phyloP scores from a whole-genome alignment of 2,888 invertebrate genomes.

The Morpho achilles region DNA sequence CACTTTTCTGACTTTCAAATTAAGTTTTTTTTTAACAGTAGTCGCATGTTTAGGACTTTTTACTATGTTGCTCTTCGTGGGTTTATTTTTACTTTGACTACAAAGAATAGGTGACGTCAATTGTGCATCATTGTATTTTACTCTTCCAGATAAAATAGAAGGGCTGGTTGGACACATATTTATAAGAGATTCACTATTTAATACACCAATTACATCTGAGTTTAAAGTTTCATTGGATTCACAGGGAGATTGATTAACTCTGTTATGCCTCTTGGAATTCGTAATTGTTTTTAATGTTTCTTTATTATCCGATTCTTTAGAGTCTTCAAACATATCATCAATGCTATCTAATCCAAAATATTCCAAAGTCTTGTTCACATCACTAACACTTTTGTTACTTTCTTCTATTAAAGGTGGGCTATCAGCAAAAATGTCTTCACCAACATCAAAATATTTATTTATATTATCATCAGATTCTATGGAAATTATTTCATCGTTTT shows the following conservation, averaged over 20 bases:
- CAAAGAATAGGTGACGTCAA: conserved; percentile 59
- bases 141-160: conserved; percentile 58
- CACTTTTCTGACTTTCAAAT: neutral
- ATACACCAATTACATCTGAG: conserved; percentile 1
- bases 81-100: conserved; percentile 51
- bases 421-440: conserved; percentile 59
- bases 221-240: neutral
- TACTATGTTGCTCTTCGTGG: conserved; percentile 39
- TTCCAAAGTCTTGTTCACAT: conserved; percentile 44
- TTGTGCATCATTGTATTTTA: conserved; percentile 25
- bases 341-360: conserved; percentile 69
- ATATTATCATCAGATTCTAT: conserved; percentile 9
- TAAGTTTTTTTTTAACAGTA: conserved; percentile 25
- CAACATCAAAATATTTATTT: conserved; percentile 61
- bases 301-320: conserved; percentile 33
- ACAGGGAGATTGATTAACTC: neutral
- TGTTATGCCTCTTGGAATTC: neutral
- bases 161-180: conserved; percentile 45
- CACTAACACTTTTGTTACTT: conserved; percentile 29
- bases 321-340: conserved; percentile 68
- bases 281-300: neutral
- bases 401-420: conserved; percentile 39
- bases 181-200: conserved; percentile 7
- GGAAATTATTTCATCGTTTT: conserved; percentile 18
- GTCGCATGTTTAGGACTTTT: conserved; percentile 41